Conservation (phyloP, 2,113 vertebrate genomes). For the Eublepharis macularius region DNA sequence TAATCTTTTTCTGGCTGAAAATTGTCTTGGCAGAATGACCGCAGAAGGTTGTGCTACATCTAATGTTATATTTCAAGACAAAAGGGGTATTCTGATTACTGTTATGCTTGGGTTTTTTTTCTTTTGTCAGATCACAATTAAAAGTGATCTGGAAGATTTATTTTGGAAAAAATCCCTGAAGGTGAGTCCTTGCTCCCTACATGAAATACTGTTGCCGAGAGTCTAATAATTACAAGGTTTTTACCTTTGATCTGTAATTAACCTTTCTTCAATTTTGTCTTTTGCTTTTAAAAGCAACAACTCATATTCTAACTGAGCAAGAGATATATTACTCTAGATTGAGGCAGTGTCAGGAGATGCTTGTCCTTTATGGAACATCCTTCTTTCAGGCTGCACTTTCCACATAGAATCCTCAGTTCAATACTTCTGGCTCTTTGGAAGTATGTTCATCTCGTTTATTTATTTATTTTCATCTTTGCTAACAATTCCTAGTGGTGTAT, state of each 20-base stretch:
- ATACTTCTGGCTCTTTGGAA: neutral
- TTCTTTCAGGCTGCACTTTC: neutral
- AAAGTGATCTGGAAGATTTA: neutral
- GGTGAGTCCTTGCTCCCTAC: slow-evolving; percentile 23
- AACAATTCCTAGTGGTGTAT: neutral
- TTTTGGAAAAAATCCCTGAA: slow-evolving; percentile 32
- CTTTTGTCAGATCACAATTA: slow-evolving; percentile 11
- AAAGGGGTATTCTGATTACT: neutral
- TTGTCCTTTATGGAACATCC: neutral
- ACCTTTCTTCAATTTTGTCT: slow-evolving; percentile 40
- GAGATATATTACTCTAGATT: neutral
- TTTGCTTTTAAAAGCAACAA: slow-evolving; percentile 34
- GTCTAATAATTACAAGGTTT: slow-evolving; percentile 20
- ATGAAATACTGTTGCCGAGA: slow-evolving; percentile 46
- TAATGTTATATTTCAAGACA: neutral
- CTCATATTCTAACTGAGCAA: slow-evolving; percentile 31
- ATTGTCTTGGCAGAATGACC: neutral
- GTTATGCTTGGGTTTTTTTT: neutral
- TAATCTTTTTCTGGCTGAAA: neutral
- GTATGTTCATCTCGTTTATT: neutral
- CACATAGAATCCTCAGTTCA: neutral
- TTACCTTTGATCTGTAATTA: slow-evolving; percentile 19
- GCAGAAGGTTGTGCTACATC: neutral
- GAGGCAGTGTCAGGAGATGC: neutral
- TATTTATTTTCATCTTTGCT: neutral